Evolutionary conservation across 2,888 invertebrate genomes (phyloP), one percentile per base, ranked within the genome.

Genomic region (Ecdyonurus torrentis): DNA sequence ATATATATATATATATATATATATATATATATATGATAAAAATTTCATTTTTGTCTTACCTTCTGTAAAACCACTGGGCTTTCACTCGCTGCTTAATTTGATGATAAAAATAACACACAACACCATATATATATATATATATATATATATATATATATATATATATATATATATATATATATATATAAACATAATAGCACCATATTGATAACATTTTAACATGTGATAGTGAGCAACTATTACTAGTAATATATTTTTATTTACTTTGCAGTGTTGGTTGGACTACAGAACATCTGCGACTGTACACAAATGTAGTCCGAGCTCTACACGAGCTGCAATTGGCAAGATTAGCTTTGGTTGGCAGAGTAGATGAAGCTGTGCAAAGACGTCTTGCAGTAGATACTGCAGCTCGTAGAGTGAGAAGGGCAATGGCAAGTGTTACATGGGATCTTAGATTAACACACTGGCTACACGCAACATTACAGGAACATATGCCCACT

Each of bases 401-500:
- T 69, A 86, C 83, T 68, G 83, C 88, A 1, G 81, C 84, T 0
- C 77, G 82, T 66, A 76, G 83, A 63, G 76, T 89, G 67, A 77
- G 89, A 50, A 81, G 83, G 67, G 77, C 84, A n/a, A 75, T 90
- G 66, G 83, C 86, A 0, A 79, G 81, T 2, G 78, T 86, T 10
- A 77, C 80, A n/a, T 91, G 89, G 89, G 87, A 90, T 68, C 73
- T 80, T 23, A 81, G 83, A 67, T 74, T 86, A 23, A 80, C 83
- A 0, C 87, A 89, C 67, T 91, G 91, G 91, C 72, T 91, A 37
- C 90, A 91, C 73, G 76, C 79, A 55, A 72, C 86, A 10, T 72
- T 91, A 5, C 78, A 89, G 67, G 87, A 89, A 66, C 76, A 82
- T 69, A 74, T 89, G 59, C 83, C 81, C 61, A 78, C 79, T 20